phyloP scores from a whole-genome alignment of 35 echinoderm and acorn worm species.

The Patiria miniata region DNA sequence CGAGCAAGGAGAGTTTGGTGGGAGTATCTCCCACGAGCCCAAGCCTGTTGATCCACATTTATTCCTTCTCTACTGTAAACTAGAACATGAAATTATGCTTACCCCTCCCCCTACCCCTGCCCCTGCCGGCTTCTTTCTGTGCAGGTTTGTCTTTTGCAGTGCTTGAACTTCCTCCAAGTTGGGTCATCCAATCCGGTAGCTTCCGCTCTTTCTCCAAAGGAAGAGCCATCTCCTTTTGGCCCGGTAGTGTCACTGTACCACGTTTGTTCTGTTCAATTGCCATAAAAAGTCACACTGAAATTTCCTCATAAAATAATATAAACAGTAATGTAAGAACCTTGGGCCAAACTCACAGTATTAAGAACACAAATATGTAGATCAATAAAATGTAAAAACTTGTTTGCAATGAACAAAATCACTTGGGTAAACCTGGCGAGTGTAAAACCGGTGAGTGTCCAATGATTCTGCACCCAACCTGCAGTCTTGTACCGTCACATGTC shows the following conservation, averaged over 20 bases:
- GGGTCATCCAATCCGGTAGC: slow-evolving; percentile 78
- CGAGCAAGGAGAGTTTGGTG: too few relatives aligned
- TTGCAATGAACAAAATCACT: too few relatives aligned
- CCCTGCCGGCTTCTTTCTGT: slow-evolving; percentile 29
- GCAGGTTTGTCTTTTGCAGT: slow-evolving; percentile 16
- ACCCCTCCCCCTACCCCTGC: slow-evolving; percentile 44
- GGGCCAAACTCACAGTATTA: not conserved
- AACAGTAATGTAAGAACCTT: not conserved
- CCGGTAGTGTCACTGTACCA: slow-evolving; percentile 44
- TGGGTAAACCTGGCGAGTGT: too few relatives aligned
- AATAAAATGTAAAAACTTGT: too few relatives aligned
- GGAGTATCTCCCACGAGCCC: too few relatives aligned
- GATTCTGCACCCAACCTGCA: too few relatives aligned
- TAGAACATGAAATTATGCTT: too few relatives aligned
- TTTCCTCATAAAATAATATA: not conserved
- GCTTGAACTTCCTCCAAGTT: not conserved
- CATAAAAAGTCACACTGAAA: not conserved
- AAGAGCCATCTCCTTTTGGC: slow-evolving; percentile 62
- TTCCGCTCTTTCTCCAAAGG: slow-evolving; percentile 66
- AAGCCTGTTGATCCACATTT: too few relatives aligned
- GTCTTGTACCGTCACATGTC: too few relatives aligned
- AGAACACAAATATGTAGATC: too few relatives aligned
- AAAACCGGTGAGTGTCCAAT: too few relatives aligned
- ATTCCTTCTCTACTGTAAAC: too few relatives aligned
- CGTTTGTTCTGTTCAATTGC: not conserved